Evolutionary conservation across 2,113 vertebrate species (phyloP).

Genomic region (Pyxicephalus adspersus): DNA sequence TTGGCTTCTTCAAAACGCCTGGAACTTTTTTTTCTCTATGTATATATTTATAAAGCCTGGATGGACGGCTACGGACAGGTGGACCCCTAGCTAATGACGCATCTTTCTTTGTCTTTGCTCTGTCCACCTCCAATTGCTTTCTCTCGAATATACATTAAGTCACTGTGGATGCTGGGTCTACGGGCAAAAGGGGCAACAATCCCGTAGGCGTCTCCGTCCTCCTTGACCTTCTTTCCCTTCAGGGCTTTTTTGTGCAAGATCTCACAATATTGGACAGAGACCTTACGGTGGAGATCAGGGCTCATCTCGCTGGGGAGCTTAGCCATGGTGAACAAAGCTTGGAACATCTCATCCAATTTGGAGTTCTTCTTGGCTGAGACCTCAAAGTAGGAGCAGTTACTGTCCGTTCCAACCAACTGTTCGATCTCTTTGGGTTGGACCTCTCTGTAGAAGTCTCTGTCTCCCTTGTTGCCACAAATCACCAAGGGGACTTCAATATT

Average conservation of each 20-base stretch:
- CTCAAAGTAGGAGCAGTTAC: conserved; percentile 93
- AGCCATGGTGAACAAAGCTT: conserved; percentile 90
- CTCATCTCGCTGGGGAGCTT: conserved; percentile 97
- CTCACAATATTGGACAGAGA: conserved; percentile 92
- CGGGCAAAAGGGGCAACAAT: conserved; percentile 92
- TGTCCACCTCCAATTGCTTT: conserved; percentile 85
- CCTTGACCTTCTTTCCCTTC: conserved; percentile 84
- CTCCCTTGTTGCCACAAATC: conserved; percentile 95
- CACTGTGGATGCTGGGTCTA: conserved; percentile 94
- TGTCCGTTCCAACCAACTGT: conserved; percentile 83
- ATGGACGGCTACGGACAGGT: not conserved
- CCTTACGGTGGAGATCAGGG: conserved; percentile 92
- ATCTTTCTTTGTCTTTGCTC: conserved; percentile 89
- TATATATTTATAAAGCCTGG: conserved; percentile 51
- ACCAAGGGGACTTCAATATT: conserved; percentile 91
- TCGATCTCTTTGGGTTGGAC: conserved; percentile 85
- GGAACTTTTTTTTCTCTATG: conserved; percentile 48
- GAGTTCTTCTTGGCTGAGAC: conserved; percentile 96
- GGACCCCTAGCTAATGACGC: conserved; percentile 85
- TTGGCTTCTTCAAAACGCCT: conserved; percentile 31
- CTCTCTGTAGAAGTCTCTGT: conserved; percentile 87
- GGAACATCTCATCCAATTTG: conserved; percentile 95
- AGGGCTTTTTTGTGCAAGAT: conserved; percentile 86
- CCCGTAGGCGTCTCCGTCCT: conserved; percentile 86
- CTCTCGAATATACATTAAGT: conserved; percentile 96